Evolutionary conservation across 2,797 vertebrate genomes (phyloP).

Genomic region (Channallabes apus): DNA sequence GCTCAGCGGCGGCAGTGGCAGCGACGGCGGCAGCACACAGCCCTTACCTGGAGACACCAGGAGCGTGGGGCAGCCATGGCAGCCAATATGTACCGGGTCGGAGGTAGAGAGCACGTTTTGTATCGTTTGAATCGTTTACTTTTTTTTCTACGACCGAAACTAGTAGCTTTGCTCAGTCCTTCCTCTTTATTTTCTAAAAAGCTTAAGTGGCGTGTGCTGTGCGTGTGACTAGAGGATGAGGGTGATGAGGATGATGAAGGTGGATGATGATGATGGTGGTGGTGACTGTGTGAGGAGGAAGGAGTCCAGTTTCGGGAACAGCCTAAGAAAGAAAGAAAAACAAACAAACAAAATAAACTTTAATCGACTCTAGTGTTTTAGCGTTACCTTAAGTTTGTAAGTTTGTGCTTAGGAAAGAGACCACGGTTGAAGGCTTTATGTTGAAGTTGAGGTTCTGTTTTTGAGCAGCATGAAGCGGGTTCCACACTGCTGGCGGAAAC

Average conservation of each 20-base stretch:
- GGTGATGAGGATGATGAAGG: conserved; percentile 65
- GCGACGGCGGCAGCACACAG: conserved; percentile 70
- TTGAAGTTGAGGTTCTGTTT: conserved; percentile 50
- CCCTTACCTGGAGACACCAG: conserved; percentile 79
- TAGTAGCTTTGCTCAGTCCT: conserved; percentile 64
- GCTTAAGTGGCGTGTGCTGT: conserved; percentile 67
- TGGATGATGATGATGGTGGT: conserved; percentile 64
- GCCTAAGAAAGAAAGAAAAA: not conserved
- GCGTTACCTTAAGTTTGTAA: not conserved
- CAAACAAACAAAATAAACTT: not conserved
- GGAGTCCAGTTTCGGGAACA: conserved; percentile 64
- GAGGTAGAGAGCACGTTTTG: conserved; percentile 70
- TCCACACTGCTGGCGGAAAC: conserved; percentile 9
- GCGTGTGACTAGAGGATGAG: conserved; percentile 64
- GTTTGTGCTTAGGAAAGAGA: not conserved
- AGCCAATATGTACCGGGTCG: conserved; percentile 87
- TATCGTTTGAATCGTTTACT: conserved; percentile 49
- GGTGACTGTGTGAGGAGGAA: conserved; percentile 69
- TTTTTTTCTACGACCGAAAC: conserved; percentile 54
- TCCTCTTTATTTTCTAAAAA: conserved; percentile 75
- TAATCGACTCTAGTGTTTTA: not conserved
- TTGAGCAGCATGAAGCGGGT: conserved; percentile 6
- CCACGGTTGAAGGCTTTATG: not conserved
- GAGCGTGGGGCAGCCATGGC: conserved; percentile 81
- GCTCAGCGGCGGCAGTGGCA: conserved; percentile 71